phyloP scores from a whole-genome alignment of 2,113 vertebrate species.

The Onychostoma macrolepis region DNA sequence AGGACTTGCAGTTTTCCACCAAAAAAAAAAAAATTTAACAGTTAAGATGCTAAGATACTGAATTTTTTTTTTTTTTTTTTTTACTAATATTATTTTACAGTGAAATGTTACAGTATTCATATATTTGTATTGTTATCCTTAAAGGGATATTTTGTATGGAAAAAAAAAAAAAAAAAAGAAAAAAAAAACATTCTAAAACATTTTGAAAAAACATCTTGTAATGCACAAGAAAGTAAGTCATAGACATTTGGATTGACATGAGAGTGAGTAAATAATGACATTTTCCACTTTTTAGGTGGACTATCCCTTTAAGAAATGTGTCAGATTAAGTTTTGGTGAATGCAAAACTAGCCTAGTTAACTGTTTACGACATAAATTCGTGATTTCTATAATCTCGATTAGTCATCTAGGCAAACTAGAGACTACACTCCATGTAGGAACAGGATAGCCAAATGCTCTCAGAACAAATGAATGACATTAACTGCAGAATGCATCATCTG shows the following conservation, averaged over 20 bases:
- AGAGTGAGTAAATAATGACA: not conserved
- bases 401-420: not conserved
- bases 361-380: not conserved
- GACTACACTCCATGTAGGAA: conserved; percentile 24
- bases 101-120: not conserved
- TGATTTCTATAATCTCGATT: not conserved
- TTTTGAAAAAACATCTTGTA: not conserved
- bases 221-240: not conserved
- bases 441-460: not conserved
- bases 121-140: too few relatives aligned
- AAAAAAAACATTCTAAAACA: not conserved
- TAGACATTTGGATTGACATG: not conserved
- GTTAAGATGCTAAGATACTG: not conserved
- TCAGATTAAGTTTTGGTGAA: not conserved
- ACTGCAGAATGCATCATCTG: conserved; percentile 27
- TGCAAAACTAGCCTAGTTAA: not conserved
- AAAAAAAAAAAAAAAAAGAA: not conserved
- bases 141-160: too few relatives aligned
- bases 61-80: not conserved
- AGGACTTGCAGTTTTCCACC: not conserved
- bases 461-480: conserved; percentile 33
- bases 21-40: not conserved
- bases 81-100: not conserved
- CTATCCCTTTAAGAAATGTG: not conserved
- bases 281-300: not conserved